Conservation (phyloP, 2,797 vertebrate species). For the Xenopus petersii region DNA sequence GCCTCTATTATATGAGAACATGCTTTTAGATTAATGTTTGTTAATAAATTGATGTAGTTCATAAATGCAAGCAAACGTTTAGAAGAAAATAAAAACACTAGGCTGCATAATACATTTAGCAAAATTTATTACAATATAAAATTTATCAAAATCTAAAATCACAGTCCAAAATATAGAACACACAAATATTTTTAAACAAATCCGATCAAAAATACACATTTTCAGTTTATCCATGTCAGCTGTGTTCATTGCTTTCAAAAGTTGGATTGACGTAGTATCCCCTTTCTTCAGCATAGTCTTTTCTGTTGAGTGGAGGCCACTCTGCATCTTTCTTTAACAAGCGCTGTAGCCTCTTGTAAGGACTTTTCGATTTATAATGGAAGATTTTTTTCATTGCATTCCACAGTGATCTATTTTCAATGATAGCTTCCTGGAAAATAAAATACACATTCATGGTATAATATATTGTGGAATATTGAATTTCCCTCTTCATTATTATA, state of each 20-base stretch:
- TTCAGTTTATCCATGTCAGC: neutral
- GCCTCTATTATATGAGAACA: too few species aligned
- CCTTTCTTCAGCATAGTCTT: conserved; percentile 41
- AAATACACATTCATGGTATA: conserved; percentile 16
- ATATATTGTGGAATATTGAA: neutral
- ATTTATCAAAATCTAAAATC: neutral
- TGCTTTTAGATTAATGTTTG: too few species aligned
- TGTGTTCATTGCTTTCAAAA: conserved; percentile 64
- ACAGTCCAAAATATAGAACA: neutral
- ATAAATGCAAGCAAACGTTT: too few species aligned
- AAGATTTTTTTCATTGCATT: conserved; percentile 58
- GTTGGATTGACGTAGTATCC: conserved; percentile 65
- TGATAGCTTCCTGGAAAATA: conserved; percentile 62
- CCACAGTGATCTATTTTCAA: conserved; percentile 70
- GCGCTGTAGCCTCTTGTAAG: conserved; percentile 63
- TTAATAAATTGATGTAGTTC: too few species aligned
- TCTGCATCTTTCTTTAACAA: conserved; percentile 55
- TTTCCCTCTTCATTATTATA: too few species aligned
- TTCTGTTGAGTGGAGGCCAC: conserved; percentile 68
- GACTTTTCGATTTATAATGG: conserved; percentile 61
- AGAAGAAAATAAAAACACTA: too few species aligned
- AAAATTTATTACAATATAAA: conserved; percentile 2
- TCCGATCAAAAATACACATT: neutral
- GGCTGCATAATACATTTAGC: too few species aligned
- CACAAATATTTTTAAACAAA: neutral